phyloP scores from a whole-genome alignment of 1,140 invertebrate species.

The Bombus ignitus region DNA sequence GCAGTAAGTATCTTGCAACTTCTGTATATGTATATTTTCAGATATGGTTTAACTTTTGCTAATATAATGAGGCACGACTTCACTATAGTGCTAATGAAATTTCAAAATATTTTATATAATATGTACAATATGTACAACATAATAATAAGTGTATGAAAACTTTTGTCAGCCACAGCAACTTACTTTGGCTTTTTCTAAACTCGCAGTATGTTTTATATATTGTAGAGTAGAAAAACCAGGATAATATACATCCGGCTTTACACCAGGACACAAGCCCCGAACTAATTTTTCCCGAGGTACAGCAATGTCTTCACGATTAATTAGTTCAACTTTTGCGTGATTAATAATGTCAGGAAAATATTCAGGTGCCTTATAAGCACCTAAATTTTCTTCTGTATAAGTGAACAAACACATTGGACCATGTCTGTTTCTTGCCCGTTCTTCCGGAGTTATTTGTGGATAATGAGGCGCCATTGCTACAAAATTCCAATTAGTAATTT shows the following conservation, averaged over 20 bases:
- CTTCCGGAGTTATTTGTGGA: conserved; percentile 87
- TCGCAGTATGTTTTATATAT: conserved; percentile 90
- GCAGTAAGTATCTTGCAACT: no score
- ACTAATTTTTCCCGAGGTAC: conserved; percentile 85
- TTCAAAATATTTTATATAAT: no score
- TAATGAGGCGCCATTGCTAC: conserved; percentile 90
- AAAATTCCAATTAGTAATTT: conserved; percentile 84
- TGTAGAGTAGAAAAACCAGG: conserved; percentile 96
- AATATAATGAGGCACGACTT: no score
- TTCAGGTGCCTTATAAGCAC: conserved; percentile 83
- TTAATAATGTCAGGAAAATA: conserved; percentile 87
- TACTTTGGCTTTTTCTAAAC: conserved; percentile 86
- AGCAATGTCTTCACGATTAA: conserved; percentile 85
- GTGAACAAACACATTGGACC: conserved; percentile 93
- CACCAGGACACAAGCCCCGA: conserved; percentile 89
- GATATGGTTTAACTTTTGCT: no score
- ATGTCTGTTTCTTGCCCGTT: conserved; percentile 90
- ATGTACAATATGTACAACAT: no score
- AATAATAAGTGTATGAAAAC: no score
- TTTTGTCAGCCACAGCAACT: not conserved
- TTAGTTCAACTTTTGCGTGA: conserved; percentile 83
- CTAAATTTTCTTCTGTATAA: conserved; percentile 85
- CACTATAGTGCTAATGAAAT: no score
- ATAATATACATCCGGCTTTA: conserved; percentile 88
- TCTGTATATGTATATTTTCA: no score